Evolutionary conservation across 2,797 vertebrate genomes (phyloP).

Genomic region (Rallus crepitans): DNA sequence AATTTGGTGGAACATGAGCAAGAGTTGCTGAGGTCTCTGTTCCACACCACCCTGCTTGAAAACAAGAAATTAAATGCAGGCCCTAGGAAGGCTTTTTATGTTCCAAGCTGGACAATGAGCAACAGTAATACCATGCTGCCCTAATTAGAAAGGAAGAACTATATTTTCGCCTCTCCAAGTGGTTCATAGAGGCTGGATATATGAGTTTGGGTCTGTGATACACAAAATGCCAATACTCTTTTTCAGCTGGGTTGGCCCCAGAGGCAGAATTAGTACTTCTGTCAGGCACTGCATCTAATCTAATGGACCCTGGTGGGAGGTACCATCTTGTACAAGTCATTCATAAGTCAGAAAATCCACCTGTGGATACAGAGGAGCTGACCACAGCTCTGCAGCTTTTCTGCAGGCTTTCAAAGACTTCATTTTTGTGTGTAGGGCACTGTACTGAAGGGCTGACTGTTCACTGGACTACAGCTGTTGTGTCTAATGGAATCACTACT

Average conservation of each 20-base stretch:
- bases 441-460: neutral
- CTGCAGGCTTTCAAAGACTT: neutral
- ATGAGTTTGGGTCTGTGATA: neutral
- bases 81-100: neutral
- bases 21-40: neutral
- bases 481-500: neutral
- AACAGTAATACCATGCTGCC: neutral
- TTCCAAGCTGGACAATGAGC: neutral
- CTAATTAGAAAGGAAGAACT: neutral
- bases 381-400: neutral
- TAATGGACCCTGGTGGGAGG: neutral
- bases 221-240: neutral
- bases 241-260: neutral
- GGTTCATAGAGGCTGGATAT: neutral
- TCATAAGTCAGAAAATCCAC: conserved; percentile 4
- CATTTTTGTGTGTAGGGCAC: neutral
- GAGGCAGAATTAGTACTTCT: neutral
- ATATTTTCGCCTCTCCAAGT: neutral
- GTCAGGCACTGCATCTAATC: neutral
- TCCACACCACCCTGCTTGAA: neutral
- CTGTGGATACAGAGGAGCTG: neutral
- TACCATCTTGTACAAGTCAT: neutral
- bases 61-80: neutral
- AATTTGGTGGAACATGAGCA: rapidly evolving
- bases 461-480: neutral